Percentiles rank a stretch among this genome's conserved stretches.
These are phyloP conservation scores for Vidua chalybeata DNA, from an alignment of 2,113 vertebrate genomes.

Conservation along the genomic window DNA sequence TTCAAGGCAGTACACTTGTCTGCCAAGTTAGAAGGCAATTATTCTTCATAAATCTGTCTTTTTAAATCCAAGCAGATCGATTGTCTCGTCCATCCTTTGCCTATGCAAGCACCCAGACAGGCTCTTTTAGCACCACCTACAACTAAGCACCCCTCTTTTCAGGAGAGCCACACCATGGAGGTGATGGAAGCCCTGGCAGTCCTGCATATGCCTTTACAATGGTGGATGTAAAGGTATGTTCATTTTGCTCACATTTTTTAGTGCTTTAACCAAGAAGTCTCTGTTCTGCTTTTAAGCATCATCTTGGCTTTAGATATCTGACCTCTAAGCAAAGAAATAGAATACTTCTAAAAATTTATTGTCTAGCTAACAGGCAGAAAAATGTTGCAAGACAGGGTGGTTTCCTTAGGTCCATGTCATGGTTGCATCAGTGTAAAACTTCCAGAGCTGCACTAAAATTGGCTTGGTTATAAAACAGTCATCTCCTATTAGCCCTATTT, in stretches of 20 bases:
- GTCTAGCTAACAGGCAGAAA: background rate
- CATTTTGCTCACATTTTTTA: background rate
- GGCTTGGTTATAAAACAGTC: background rate
- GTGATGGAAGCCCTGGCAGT: background rate
- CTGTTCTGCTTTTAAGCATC: background rate
- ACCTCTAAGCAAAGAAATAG: background rate
- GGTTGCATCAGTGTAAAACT: background rate
- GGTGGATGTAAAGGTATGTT: background rate
- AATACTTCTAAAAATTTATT: background rate
- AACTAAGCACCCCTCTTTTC: background rate
- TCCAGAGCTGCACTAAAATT: background rate
- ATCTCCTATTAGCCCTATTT: background rate
- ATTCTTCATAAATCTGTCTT: conserved; percentile 44
- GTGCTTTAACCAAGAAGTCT: background rate
- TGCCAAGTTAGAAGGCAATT: conserved; percentile 47
- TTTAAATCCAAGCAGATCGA: conserved; percentile 51
- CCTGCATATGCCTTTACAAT: background rate
- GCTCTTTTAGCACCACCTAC: background rate
- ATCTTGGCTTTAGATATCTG: background rate
- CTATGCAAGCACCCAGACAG: background rate
- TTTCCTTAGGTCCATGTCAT: background rate
- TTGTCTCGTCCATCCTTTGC: background rate
- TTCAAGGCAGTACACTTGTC: conserved; percentile 15
- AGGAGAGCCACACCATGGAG: background rate
- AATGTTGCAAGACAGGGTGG: background rate